Evolutionary conservation across 2,888 invertebrate genomes (phyloP).

Genomic region (Pristionchus fissidentatus): DNA sequence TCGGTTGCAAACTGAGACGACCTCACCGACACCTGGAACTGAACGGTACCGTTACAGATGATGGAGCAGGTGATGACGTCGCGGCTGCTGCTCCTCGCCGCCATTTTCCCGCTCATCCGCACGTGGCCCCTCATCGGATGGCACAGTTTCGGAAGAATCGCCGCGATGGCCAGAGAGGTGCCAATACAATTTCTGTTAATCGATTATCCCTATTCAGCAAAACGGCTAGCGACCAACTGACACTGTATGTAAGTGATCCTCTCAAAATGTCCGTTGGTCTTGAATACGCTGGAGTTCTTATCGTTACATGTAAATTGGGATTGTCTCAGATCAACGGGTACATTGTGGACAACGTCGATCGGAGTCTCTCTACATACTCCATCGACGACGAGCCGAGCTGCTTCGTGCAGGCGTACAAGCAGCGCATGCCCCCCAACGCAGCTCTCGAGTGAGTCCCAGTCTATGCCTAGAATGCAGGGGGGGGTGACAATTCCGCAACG

Average conservation of each 20-base stretch:
- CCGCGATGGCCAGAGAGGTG: too few relatives aligned
- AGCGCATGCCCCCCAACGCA: background rate
- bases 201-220: too few relatives aligned
- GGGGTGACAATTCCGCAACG: too few relatives aligned
- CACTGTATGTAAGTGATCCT: background rate
- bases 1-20: too few relatives aligned
- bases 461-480: too few relatives aligned
- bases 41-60: conserved; percentile 15
- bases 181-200: too few relatives aligned
- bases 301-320: too few relatives aligned
- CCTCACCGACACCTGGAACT: too few relatives aligned
- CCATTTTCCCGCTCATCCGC: background rate
- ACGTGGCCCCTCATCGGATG: background rate
- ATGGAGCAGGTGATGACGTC: background rate
- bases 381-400: conserved; percentile 19
- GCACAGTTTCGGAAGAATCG: background rate
- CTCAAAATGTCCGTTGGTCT: background rate
- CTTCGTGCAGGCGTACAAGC: conserved; percentile 43
- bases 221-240: too few relatives aligned
- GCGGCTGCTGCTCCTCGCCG: background rate
- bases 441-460: background rate
- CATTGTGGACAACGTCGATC: background rate
- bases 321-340: background rate
- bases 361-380: background rate
- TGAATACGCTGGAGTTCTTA: too few relatives aligned